Percentiles rank a stretch among this genome's conserved stretches.
Evolutionary conservation across 2,113 vertebrate genomes (phyloP).

Genomic region (Otus sunia): DNA sequence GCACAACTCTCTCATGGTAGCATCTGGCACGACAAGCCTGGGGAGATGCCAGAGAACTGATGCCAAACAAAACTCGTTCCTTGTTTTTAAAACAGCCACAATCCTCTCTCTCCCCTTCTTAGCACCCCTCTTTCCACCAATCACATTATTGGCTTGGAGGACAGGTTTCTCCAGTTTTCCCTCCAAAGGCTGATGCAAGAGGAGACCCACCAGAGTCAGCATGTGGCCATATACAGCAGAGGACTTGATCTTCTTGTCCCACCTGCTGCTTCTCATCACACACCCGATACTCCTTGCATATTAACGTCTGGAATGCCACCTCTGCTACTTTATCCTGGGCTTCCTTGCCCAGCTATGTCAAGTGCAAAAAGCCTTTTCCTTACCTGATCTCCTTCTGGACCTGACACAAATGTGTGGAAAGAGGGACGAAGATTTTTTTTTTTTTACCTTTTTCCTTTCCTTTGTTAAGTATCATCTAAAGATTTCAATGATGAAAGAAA

Average conservation of each 20-base stretch:
- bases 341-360: constrained; percentile 10
- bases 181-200: constrained; percentile 3
- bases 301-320: neutral
- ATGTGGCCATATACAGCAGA: neutral
- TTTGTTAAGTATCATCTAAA: neutral
- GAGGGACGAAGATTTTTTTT: neutral
- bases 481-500: neutral
- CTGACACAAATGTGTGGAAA: neutral
- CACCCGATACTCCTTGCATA: neutral
- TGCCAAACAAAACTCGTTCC: neutral
- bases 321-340: constrained; percentile 14
- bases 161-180: neutral
- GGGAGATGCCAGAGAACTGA: neutral
- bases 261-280: constrained; percentile 45
- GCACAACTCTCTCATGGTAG: neutral
- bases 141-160: neutral
- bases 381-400: neutral
- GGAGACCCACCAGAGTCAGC: neutral
- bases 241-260: neutral
- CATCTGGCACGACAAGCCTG: neutral
- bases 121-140: neutral
- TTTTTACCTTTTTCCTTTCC: neutral
- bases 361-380: neutral
- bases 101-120: neutral
- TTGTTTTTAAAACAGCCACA: neutral